Evolutionary conservation across 2,888 invertebrate genomes (phyloP).

Genomic region (Baccha elongata): DNA sequence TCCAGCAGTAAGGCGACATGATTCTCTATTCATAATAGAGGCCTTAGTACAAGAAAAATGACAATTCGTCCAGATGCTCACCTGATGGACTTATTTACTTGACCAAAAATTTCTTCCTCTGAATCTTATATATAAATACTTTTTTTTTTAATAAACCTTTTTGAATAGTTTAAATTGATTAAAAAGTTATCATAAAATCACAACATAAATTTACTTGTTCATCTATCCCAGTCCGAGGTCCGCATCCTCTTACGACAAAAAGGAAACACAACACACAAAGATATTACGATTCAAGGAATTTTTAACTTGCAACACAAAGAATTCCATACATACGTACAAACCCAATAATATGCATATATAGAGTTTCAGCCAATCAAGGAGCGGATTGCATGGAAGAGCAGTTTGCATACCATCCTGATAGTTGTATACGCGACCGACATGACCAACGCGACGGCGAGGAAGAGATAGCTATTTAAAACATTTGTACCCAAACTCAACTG

Average conservation of each 20-base stretch:
- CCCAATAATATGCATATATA: constrained; percentile 19
- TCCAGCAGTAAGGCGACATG: too few species aligned
- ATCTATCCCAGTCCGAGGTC: too few species aligned
- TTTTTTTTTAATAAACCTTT: too few species aligned
- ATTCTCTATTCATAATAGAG: too few species aligned
- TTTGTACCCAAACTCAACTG: constrained; percentile 64
- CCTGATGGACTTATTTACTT: too few species aligned
- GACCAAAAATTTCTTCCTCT: too few species aligned
- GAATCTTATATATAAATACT: too few species aligned
- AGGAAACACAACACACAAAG: neutral
- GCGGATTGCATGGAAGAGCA: constrained; percentile 1
- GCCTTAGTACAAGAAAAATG: too few species aligned
- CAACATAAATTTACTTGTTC: too few species aligned
- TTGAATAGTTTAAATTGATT: too few species aligned
- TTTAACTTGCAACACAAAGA: constrained; percentile 40
- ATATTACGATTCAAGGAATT: constrained; percentile 22
- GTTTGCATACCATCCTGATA: constrained; percentile 47
- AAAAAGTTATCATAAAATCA: too few species aligned
- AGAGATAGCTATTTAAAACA: constrained; percentile 59
- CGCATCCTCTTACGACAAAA: neutral
- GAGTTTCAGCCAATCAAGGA: constrained; percentile 4
- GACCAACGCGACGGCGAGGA: neutral
- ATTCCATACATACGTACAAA: constrained; percentile 27
- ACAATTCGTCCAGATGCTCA: too few species aligned
- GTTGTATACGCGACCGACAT: neutral